Evolutionary conservation across 2,888 invertebrate species (phyloP).

Genomic region (Papilio gigon): DNA sequence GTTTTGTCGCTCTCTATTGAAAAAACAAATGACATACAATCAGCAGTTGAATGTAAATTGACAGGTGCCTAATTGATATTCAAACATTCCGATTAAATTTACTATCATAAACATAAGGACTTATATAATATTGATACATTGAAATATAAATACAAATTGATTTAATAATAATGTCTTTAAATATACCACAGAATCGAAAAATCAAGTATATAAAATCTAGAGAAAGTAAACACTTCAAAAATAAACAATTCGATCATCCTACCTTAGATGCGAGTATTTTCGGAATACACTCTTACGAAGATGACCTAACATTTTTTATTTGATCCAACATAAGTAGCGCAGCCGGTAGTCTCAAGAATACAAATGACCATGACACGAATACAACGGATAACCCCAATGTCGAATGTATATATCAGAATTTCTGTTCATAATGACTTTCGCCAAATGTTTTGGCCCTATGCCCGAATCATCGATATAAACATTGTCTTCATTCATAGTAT

Average conservation of each 20-base stretch:
- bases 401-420: slow-evolving; percentile 52
- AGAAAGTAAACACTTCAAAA: slow-evolving; percentile 40
- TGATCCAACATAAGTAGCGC: slow-evolving; percentile 57
- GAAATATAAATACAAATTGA: neutral
- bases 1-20: slow-evolving; percentile 92
- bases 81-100: too few relatives aligned
- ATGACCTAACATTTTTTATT: slow-evolving; percentile 55
- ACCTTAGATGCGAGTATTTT: slow-evolving; percentile 20
- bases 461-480: slow-evolving; percentile 57
- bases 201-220: neutral
- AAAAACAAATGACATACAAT: slow-evolving; percentile 8
- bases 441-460: slow-evolving; percentile 58
- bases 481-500: slow-evolving; percentile 59
- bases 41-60: slow-evolving; percentile 40
- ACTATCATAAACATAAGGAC: too few relatives aligned
- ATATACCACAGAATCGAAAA: neutral
- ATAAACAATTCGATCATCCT: slow-evolving; percentile 28
- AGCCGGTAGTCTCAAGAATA: slow-evolving; percentile 61
- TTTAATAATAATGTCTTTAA: neutral
- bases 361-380: slow-evolving; percentile 69
- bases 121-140: neutral
- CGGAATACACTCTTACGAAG: slow-evolving; percentile 2
- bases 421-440: slow-evolving; percentile 62
- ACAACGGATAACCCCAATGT: slow-evolving; percentile 49
- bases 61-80: neutral